These are phyloP conservation scores for Syngnathus scovelli DNA, from an alignment of 2,113 vertebrate genomes.

Conservation along the genomic window DNA sequence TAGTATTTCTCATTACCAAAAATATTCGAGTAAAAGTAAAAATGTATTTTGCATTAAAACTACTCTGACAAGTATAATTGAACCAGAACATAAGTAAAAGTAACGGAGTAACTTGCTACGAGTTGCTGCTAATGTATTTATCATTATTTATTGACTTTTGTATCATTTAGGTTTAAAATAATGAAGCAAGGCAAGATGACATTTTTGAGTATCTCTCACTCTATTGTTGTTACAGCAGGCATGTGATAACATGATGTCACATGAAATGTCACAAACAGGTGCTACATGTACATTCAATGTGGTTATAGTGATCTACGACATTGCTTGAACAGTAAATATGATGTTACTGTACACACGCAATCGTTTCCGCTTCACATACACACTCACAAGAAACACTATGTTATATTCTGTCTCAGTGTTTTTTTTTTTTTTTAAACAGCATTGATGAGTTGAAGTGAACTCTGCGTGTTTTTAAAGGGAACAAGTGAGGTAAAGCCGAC, in stretches of 20 bases:
- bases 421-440: not conserved
- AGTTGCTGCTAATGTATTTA: not conserved
- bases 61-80: not conserved
- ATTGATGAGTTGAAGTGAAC: conserved; percentile 3
- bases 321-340: not conserved
- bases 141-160: not conserved
- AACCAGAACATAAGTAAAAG: not conserved
- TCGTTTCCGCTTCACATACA: not conserved
- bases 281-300: not conserved
- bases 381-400: not conserved
- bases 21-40: not conserved
- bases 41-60: not conserved
- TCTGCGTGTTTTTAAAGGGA: conserved; percentile 65
- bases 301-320: not conserved
- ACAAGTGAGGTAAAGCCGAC: conserved; percentile 25
- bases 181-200: not conserved
- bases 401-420: not conserved
- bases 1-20: not conserved
- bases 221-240: not conserved
- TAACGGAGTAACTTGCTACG: not conserved
- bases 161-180: not conserved
- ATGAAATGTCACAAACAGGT: not conserved
- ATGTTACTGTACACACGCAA: not conserved
- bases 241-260: not conserved
- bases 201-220: not conserved